These are phyloP conservation scores for Forbesichthys agassizii DNA, from an alignment of 2,113 vertebrate genomes.

Conservation along the genomic window DNA sequence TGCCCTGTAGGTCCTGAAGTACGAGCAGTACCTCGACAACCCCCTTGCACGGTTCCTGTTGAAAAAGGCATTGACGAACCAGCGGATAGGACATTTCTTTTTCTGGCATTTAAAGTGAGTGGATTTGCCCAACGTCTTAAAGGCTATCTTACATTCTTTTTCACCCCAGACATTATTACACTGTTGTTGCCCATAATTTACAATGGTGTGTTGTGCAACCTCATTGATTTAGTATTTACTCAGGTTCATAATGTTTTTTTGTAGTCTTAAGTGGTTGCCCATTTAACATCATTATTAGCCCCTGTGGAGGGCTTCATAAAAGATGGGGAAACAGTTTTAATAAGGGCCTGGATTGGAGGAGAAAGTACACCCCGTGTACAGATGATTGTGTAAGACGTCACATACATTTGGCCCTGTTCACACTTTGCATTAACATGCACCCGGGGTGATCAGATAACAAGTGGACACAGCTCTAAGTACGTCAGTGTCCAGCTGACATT, in stretches of 20 bases:
- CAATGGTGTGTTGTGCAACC: background rate
- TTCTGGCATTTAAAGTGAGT: constrained; percentile 99
- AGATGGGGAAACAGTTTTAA: background rate
- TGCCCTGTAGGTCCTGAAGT: constrained; percentile 88
- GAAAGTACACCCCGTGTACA: background rate
- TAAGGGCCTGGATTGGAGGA: background rate
- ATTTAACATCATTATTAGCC: no score
- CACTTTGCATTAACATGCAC: no score
- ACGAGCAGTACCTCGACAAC: constrained; percentile 99
- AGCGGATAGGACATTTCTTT: constrained; percentile 99
- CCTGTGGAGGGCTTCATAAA: no score
- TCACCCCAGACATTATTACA: no score
- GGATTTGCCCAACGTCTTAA: constrained; percentile 26
- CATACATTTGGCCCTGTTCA: no score
- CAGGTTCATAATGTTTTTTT: background rate
- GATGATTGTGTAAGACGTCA: no score
- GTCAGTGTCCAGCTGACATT: no score
- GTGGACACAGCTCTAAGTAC: no score
- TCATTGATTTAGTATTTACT: no score
- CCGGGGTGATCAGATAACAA: no score
- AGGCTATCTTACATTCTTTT: background rate
- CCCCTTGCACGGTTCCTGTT: constrained; percentile 94
- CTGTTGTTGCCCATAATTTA: no score
- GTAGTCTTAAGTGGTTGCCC: background rate
- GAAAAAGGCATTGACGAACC: constrained; percentile 97